Base-by-base conservation (phyloP, 2,888 invertebrate species). In the Papilio protenor region DNA sequence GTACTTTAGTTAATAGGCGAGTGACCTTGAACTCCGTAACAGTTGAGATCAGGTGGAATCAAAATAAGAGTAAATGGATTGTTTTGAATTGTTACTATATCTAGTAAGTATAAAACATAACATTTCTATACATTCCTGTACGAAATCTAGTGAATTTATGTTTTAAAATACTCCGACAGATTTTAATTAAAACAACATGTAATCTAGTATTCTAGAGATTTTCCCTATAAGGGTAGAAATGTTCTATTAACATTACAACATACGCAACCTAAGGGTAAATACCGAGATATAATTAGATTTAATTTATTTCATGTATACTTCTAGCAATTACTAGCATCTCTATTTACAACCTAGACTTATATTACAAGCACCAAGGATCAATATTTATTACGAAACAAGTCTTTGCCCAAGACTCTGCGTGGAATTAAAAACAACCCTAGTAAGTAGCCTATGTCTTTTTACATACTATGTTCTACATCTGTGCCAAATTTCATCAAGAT, bases 21-120 rank as follows among this genome's bases (percentile, higher is more conserved):
- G 45, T 45, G 21, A 69, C 45, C 66, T 69, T 69, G 66, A 69
- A 69, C 66, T 21, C 40, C 12, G 45, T 11, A 45, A 69, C n/a
- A 66, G 64, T 40, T n/a, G 21, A 69, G 66, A 69, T 45, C 66
- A 69, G 66, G 45, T 69, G 66, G n/a, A 66, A n/a, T 40, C 66
- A 10, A n/a, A 40, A 66, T 66, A n/a, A 45, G 66, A 40, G 66
- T 45, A 69, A 69, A 69, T 69, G 12, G n/a, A 45, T n/a, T 69
- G 18, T 45, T 45, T 18, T 2, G 1, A 27, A 33, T 64, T 64
- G 0, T 69, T 40, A 16, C 18, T 40, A 40, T 33, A 21, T 23
- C 12, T 23, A 59, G 4, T 23, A 6, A 3, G 12, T 23, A 59
- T 21, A 57, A 12, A 55, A 23, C 27, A n/a, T 5, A 27, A 23